Conservation (phyloP, 1,140 invertebrate species). For the Grapholita molesta region DNA sequence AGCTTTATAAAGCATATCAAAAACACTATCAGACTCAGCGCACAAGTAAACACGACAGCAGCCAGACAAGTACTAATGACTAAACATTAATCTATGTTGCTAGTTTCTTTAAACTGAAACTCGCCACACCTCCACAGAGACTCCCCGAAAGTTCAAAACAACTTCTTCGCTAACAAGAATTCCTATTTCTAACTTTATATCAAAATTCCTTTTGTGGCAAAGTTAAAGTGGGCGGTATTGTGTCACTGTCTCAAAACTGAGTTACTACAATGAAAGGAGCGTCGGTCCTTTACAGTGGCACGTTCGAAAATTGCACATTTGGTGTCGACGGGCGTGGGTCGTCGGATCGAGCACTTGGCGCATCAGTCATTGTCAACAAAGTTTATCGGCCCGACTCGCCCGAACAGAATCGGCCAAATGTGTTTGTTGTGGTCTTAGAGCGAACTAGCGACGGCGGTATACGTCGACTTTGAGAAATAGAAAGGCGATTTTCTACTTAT, state of each 20-base stretch:
- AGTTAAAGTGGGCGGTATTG: conserved; percentile 42
- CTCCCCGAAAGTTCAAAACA: not conserved
- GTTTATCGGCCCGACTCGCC: conserved; percentile 43
- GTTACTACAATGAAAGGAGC: conserved; percentile 41
- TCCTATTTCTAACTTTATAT: conserved; percentile 26
- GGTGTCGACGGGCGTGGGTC: conserved; percentile 23
- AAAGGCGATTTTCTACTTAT: conserved; percentile 32
- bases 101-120: not conserved
- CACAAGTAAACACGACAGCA: not conserved
- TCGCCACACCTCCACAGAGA: not conserved
- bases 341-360: conserved; percentile 30
- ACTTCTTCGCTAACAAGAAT: not conserved
- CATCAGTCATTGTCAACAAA: conserved; percentile 71
- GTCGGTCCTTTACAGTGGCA: conserved; percentile 34
- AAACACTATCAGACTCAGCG: not conserved
- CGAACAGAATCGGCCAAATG: conserved; percentile 54
- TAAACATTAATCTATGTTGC: conserved; percentile 5
- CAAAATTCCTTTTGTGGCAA: conserved; percentile 31
- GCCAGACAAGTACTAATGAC: conserved; percentile 7
- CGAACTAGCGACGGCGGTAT: not conserved
- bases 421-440: conserved; percentile 56
- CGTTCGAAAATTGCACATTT: conserved; percentile 46
- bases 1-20: not conserved
- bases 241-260: conserved; percentile 41
- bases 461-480: conserved; percentile 15